Base-by-base conservation (phyloP, 2,113 vertebrate genomes). In the Pseudopodoces humilis region DNA sequence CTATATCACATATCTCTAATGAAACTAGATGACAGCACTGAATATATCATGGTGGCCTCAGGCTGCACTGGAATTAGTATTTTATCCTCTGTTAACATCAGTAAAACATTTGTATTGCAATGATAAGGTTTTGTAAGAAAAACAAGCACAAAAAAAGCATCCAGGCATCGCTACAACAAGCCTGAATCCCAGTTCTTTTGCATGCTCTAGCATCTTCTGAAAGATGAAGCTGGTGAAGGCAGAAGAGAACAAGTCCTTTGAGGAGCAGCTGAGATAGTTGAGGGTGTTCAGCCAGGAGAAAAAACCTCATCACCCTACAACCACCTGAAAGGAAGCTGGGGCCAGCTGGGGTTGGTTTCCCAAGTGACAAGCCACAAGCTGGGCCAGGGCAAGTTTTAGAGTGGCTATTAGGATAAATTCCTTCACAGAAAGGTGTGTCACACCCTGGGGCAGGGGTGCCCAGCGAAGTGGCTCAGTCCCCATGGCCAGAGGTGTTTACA, bases 41-140 rank as follows among this genome's bases (percentile, higher is more conserved):
- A 82, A 85, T 64, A 50, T 10, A 70, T 43, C 49, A 46, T 1
- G 2, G 53, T 62, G 88, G 75, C 92, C 85, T 72, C 50, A 59
- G 82, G 88, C 84, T 89, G 44, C 47, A 47, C 35, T 60, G 52
- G 91, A 86, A 94, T 89, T 80, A 95, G 89, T 55, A 65, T 86
- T 68, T 89, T 74, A 84, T 86, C 81, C 35, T 70, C 65, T 63
- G 47, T 71, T 84, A 89, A 91, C 39, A 92, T 43, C 50, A 55
- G 44, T 72, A 81, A 81, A 86, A 70, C 68, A 67, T 33, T 80
- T 60, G 63, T 83, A 91, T 60, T 91, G 89, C 50, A 80, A 59
- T 8, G 49, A 23, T 14, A 80, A 55, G 10, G 15, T 41, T 85
- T 55, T 20, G 28, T 20, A 68, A 62, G 10, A 35, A 30, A 46